A percentile compares a stretch with the other conserved stretches of the same genome.
These are phyloP conservation scores for Trichogramma pretiosum DNA, from an alignment of 1,140 invertebrate genomes.

Conservation along the genomic window DNA sequence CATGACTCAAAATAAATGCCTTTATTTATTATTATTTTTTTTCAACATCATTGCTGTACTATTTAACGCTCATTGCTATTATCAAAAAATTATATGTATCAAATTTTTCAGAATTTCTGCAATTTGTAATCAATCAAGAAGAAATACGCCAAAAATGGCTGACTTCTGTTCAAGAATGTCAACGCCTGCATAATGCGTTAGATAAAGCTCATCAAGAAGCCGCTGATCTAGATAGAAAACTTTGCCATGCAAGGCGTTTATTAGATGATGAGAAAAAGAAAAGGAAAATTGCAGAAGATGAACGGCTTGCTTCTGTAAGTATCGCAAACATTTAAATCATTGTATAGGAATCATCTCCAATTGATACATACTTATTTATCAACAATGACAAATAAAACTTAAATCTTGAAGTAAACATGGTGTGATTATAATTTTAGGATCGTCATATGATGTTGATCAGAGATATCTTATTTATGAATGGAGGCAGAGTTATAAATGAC, in stretches of 20 bases:
- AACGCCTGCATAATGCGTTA: conserved; percentile 55
- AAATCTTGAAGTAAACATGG: too few relatives aligned
- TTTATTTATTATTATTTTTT: too few relatives aligned
- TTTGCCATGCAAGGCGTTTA: conserved; percentile 66
- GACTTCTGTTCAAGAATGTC: conserved; percentile 56
- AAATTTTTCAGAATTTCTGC: conserved; percentile 60
- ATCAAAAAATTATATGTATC: too few relatives aligned
- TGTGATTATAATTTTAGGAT: conserved; percentile 50
- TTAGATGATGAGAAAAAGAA: conserved; percentile 69
- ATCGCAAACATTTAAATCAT: background rate
- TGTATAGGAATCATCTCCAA: background rate
- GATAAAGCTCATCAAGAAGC: conserved; percentile 57
- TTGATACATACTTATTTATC: conserved; percentile 1
- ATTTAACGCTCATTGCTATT: too few relatives aligned
- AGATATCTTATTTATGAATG: conserved; percentile 63
- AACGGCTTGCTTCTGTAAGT: conserved; percentile 53
- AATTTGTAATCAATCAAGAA: conserved; percentile 62
- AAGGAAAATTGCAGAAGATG: conserved; percentile 52
- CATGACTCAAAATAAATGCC: too few relatives aligned
- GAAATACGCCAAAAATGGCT: conserved; percentile 61
- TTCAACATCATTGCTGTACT: too few relatives aligned
- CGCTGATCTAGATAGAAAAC: conserved; percentile 61
- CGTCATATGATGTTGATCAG: conserved; percentile 63
- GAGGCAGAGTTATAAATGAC: conserved; percentile 58
- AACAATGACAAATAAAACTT: background rate